Base-by-base conservation (phyloP, 2,113 vertebrate species). In the Hyaena hyaena region DNA sequence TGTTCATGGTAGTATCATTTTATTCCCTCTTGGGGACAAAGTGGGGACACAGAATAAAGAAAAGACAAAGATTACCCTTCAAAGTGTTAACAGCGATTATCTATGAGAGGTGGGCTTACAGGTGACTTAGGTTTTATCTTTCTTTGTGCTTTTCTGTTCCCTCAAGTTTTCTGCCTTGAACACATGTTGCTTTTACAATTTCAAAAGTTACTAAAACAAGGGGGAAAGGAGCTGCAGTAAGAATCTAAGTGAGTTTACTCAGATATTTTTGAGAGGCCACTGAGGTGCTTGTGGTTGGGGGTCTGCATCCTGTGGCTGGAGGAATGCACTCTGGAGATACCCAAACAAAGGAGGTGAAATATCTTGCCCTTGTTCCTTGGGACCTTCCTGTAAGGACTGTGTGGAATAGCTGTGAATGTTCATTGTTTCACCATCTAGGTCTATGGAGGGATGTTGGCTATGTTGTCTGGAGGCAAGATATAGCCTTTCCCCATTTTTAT, bases 81-180 rank as follows among this genome's bases (percentile, higher is more conserved):
- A 11, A 31, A 50, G 35, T 94, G n/a, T 39, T 97, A 21, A 53
- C 21, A 33, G 17, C 7, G 23, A 68, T 66, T 82, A 43, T 96
- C 69, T 81, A 3, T 55, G 79, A 96, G 55, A 71, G 21, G 26
- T 79, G 8, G 15, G 35, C 39, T 93, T 83, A 74, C 61, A 9
- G 1, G 21, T 73, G n/a, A 88, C 55, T 39, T 79, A 1, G 24
- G 5, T 28, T 79, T 82, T 93, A 69, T 73, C 76, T 88, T 80
- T 71, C 48, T 92, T 68, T 66, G 43, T 66, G 39, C 3, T 88
- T 88, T 94, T 79, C 63, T 88, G 28, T 73, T 79, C 65, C 93
- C 35, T 96, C 53, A 48, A 68, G 53, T 94, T 71, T 95, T 96
- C 63, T 88, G 33, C 69, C 58, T 83, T 93, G 63, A 96, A 63